Evolutionary conservation across 2,797 vertebrate species (phyloP), one percentile per base, ranked within the genome.

Genomic region (Chromis chromis): DNA sequence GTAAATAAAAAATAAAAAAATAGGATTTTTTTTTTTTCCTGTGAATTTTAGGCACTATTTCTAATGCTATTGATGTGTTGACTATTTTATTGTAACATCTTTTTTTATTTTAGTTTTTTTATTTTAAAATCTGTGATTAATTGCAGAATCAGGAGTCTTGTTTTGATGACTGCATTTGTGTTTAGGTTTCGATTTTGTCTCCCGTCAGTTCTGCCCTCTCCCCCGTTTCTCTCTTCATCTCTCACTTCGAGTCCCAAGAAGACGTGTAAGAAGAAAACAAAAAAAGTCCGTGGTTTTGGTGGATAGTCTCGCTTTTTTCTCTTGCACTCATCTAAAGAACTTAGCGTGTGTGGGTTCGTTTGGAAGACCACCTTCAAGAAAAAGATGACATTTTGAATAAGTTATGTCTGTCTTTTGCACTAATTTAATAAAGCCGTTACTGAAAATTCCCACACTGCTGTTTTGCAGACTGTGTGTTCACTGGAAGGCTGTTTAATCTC

Each of bases 341-440:
- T 79, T 88, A 84, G 87, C 39, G 64, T 88, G 86, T 87, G 69
- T 90, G 91, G 88, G 88, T 90, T 92, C 74, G 73, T 92, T 83
- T 89, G 87, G 70, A 89, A 86, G 89, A 89, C 83, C 91, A 91
- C 85, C 82, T 80, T 88, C 79, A 91, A 93, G 85, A 92, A 92
- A 90, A 94, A 89, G 86, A 91, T 93, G 93, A 94, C 89, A 92
- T 95, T 93, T 92, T 94, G 93, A 95, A 94, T 94, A 93, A 95
- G 92, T 95, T 93, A 83, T 81, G 92, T 95, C 91, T 95, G 94
- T 96, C 93, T 96, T 96, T 96, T 96, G 95, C 95, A 96, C 94
- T 95, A 95, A 95, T 95, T 96, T 96, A 96, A 96, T 96, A 96
- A 95, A 95, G 93, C 92, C 76, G 94, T 96, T 95, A 95, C 92